Evolutionary conservation across 1,140 invertebrate genomes (phyloP), one percentile per base, ranked within the genome.

Genomic region (Aphelinus certus): DNA sequence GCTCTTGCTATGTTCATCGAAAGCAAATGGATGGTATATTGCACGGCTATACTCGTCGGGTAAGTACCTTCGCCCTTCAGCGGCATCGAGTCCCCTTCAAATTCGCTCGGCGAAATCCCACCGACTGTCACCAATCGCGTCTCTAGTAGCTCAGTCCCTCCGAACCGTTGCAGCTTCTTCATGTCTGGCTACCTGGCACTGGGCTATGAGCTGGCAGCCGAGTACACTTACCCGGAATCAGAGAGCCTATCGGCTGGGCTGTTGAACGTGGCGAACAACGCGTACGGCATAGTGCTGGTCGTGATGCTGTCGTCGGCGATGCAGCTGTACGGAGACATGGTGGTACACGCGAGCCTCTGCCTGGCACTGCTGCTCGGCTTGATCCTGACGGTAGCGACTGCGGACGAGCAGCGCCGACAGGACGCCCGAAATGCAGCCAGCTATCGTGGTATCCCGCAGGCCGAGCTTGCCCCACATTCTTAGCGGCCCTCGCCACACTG

Each of bases 131-230:
- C 3, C 5, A 60, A 26, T 26, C 26, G 51, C 9, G 51, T 55
- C 60, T 3, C 3, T 53, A 71, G 64, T 26, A 43, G 58, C 9
- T 6, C 51, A 6, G 51, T 53, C 4, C 4, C 4, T 53, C 51
- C 51, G 4, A 53, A 53, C 57, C 55, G 1, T 77, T 75, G 10
- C 75, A 91, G 91, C 71, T 92, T 92, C 80, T 93, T 94, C 82
- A 93, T 94, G 91, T 92, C 92, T 7, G 92, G 92, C 2, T 95
- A 94, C 81, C 80, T 94, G 7, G 90, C 93, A 1, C 83, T 94
- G 42, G 93, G 93, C 5, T 95, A 93, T 85, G 93, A 95, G 82
- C 92, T 94, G 83, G 93, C 92, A 42, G 91, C 92, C 7, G 94
- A 95, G 83, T 90, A 93, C 56, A 94, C 93, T 1, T 94, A 92